Percentiles rank a stretch among this genome's conserved stretches.
Evolutionary conservation across 2,797 vertebrate genomes (phyloP).

Genomic region (Eurystomus glaucurus): DNA sequence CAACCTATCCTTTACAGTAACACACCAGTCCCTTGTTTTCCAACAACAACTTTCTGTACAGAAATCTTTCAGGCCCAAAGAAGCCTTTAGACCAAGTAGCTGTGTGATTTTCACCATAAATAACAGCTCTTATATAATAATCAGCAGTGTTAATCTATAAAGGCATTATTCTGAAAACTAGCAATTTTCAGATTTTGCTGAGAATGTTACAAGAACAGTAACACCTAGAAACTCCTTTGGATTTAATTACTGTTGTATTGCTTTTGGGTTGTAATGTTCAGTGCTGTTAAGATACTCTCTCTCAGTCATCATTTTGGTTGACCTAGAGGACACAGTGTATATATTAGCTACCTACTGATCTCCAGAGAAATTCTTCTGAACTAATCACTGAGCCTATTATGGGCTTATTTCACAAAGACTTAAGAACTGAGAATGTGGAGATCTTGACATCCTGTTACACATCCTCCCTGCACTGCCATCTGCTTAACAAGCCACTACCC

Average conservation of each 20-base stretch:
- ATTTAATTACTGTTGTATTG: conserved; percentile 12
- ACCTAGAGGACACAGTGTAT: not conserved
- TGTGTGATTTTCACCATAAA: conserved; percentile 62
- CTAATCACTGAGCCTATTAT: conserved; percentile 22
- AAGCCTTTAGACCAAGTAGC: conserved; percentile 57
- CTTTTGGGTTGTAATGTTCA: not conserved
- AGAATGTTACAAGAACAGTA: conserved; percentile 24
- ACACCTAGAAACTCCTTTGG: conserved; percentile 30
- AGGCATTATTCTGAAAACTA: conserved; percentile 56
- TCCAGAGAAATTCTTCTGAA: conserved; percentile 39
- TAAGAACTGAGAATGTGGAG: conserved; percentile 4
- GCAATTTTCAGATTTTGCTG: conserved; percentile 53
- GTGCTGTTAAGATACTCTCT: not conserved
- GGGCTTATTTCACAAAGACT: conserved; percentile 18
- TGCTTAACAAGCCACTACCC: conserved; percentile 16
- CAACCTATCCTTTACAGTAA: conserved; percentile 78
- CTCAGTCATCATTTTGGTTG: not conserved
- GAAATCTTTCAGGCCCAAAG: conserved; percentile 64
- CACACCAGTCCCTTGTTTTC: conserved; percentile 77
- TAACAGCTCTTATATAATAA: conserved; percentile 62
- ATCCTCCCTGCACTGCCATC: not conserved
- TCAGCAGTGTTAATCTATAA: conserved; percentile 44
- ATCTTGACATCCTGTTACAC: conserved; percentile 17
- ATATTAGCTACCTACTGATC: not conserved
- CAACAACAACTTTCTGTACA: conserved; percentile 76